Evolutionary conservation across 2,888 invertebrate species (phyloP), one percentile per base, ranked within the genome.

Genomic region (Luffia ferchaultella): DNA sequence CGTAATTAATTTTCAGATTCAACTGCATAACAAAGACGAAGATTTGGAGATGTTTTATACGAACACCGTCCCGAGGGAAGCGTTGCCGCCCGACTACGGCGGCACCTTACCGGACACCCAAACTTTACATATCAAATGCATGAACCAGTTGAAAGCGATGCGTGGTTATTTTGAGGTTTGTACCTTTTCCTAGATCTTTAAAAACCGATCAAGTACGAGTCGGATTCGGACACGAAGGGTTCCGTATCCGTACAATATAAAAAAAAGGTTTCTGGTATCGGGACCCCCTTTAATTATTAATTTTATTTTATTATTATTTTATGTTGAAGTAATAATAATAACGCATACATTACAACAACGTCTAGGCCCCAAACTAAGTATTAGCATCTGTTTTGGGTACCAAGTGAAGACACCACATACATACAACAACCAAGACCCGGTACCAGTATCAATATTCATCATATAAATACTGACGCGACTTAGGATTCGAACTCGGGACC

Each of bases 31-130:
- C 52, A 74, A 84, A 53, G 83, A 77, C 43, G 83, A 86, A 20
- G 77, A 88, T 42, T 67, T 87, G 51, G 82, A 86, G 41, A 75
- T 77, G 20, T 87, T 88, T 60, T 85, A 86, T 62, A 72, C 84
- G 54, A 79, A 86, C 0, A 70, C 77, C 16, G 72, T 90, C 42
- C 86, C 89, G 0, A 80, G 82, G 45, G 78, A 84, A 1, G 83
- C 84, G 45, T 63, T 90, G 1, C 90, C 90, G 0, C 76, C 80
- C 0, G 87, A 90, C 66, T 87, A 84, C 59, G 89, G 89, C 0
- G 90, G 90, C 1, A 80, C 85, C n/a, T 69, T 88, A 1, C 77
- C 85, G 0, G 80, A 83, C 58, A 73, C 76, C 0, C 78, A 76
- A 54, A 76, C 76, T 0, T 59, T 85, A 1, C 80, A 82, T 65